phyloP scores from a whole-genome alignment of 2,888 invertebrate genomes.

The Eupithecia subumbrata region DNA sequence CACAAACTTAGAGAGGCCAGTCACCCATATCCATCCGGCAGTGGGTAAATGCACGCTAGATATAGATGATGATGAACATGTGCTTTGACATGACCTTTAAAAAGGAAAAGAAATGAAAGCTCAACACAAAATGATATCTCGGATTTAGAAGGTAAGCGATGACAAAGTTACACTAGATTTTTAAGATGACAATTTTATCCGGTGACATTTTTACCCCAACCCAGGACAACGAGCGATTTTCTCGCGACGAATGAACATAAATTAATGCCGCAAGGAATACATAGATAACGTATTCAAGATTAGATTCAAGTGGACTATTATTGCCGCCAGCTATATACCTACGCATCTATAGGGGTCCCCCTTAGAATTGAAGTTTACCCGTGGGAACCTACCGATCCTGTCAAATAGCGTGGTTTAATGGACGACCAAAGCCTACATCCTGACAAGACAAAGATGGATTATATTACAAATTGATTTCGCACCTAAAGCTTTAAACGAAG shows the following conservation, averaged over 20 bases:
- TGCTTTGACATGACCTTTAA: not conserved
- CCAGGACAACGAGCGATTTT: not conserved
- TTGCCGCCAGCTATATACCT: not conserved
- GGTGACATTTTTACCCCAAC: too few relatives aligned
- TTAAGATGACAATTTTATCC: too few relatives aligned
- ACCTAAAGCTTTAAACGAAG: slow-evolving; percentile 29
- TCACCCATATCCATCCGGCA: not conserved
- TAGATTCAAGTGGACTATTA: not conserved
- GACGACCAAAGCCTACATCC: slow-evolving; percentile 26
- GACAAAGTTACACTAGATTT: too few relatives aligned
- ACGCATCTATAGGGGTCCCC: not conserved
- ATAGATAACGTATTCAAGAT: too few relatives aligned
- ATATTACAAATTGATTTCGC: slow-evolving; percentile 38
- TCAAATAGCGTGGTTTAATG: not conserved
- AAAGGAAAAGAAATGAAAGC: not conserved
- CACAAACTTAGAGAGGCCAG: not conserved
- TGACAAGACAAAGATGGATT: slow-evolving; percentile 10
- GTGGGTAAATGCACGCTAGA: not conserved
- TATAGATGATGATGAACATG: not conserved
- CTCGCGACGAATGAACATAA: not conserved
- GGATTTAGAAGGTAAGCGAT: not conserved
- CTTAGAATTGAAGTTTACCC: slow-evolving; percentile 1
- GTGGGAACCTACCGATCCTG: slow-evolving; percentile 19
- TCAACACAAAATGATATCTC: not conserved
- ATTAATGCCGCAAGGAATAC: not conserved